Percentiles rank a stretch among this genome's conserved stretches.
These are phyloP conservation scores for Corynorhinus townsendii DNA, from an alignment of 2,113 vertebrate genomes.

Conservation along the genomic window DNA sequence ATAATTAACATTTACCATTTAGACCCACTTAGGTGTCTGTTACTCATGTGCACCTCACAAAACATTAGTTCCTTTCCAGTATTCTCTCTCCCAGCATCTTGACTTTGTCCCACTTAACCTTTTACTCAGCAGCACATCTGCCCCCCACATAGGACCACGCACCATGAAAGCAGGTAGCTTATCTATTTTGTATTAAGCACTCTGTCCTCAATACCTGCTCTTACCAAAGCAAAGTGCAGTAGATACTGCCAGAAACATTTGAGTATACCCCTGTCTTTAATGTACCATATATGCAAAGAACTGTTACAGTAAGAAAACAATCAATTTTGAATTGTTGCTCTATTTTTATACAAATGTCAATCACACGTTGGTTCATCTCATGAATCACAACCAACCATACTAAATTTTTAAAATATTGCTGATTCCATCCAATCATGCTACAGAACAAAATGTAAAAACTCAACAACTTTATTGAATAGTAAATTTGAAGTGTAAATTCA, in stretches of 20 bases:
- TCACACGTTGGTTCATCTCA: neutral
- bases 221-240: neutral
- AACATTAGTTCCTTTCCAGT: neutral
- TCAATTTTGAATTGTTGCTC: neutral
- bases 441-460: neutral
- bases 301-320: neutral
- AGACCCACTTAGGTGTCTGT: neutral
- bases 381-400: neutral
- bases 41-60: rapidly evolving
- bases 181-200: neutral
- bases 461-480: neutral
- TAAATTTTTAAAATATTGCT: neutral
- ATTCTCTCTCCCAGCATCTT: neutral
- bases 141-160: neutral
- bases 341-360: neutral
- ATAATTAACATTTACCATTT: no score
- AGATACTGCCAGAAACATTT: neutral
- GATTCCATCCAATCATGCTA: neutral
- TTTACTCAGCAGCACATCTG: neutral
- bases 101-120: neutral
- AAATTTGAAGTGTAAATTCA: neutral
- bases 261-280: neutral
- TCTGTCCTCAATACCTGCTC: no score
- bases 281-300: neutral
- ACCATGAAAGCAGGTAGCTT: neutral